phyloP scores from a whole-genome alignment of 2,797 vertebrate species.

The Smutsia gigantea region DNA sequence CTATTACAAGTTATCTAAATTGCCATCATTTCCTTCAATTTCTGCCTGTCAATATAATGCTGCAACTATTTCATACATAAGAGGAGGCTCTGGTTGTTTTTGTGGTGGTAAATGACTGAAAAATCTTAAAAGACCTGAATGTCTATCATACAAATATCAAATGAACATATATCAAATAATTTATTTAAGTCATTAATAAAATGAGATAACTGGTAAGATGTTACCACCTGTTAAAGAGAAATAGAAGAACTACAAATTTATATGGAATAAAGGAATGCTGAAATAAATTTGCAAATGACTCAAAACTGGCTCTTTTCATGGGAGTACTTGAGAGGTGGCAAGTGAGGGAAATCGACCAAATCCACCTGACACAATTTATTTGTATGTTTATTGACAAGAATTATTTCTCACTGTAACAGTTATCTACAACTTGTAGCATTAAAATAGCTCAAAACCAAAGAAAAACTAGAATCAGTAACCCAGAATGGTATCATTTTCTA shows the following conservation, averaged over 20 bases:
- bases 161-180: background rate
- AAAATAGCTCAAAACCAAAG: background rate
- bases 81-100: background rate
- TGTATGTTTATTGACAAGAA: background rate
- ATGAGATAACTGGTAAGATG: background rate
- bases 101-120: background rate
- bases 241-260: background rate
- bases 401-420: background rate
- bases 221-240: background rate
- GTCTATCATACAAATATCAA: background rate
- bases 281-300: constrained; percentile 13
- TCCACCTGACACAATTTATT: background rate
- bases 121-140: background rate
- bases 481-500: background rate
- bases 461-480: background rate
- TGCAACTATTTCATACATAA: background rate
- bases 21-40: background rate
- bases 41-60: background rate
- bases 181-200: background rate
- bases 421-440: background rate
- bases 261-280: background rate
- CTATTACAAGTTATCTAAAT: background rate
- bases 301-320: background rate
- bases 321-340: background rate
- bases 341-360: background rate